A percentile compares a stretch with the other conserved stretches of the same genome.
These are phyloP conservation scores for Tachuris rubrigastra DNA, from an alignment of 2,113 vertebrate genomes.

Conservation along the genomic window DNA sequence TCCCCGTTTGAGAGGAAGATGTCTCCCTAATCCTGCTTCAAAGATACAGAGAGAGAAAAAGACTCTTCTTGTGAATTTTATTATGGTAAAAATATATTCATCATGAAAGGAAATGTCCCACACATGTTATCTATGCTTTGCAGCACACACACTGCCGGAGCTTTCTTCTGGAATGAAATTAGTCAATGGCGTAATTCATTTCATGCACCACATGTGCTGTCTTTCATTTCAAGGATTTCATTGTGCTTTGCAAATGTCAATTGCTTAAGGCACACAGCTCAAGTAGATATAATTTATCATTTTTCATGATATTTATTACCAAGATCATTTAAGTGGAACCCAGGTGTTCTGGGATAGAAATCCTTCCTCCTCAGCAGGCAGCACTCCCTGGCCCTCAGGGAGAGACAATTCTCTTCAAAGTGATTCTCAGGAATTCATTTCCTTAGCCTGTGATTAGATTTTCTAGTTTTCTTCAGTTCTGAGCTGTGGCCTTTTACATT, in stretches of 20 bases:
- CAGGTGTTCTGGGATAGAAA: constrained; percentile 44
- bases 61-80: not conserved
- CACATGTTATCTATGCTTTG: not conserved
- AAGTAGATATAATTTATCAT: constrained; percentile 8
- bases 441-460: not conserved
- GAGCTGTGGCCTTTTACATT: not conserved
- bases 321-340: not conserved
- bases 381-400: not conserved
- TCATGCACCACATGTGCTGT: not conserved
- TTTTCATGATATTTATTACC: constrained; percentile 18
- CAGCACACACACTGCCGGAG: not conserved
- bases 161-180: not conserved
- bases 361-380: not conserved
- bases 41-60: not conserved
- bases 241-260: constrained; percentile 1
- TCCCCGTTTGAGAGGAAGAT: not conserved
- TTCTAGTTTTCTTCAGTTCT: not conserved
- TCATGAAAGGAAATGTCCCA: not conserved
- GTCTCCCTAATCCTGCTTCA: not conserved
- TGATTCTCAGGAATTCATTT: constrained; percentile 54
- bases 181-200: not conserved
- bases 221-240: not conserved
- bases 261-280: constrained; percentile 44
- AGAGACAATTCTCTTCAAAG: constrained; percentile 33
- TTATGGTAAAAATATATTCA: not conserved